Base-by-base conservation (phyloP, 2,888 invertebrate species). In the Parnassius glacialis region DNA sequence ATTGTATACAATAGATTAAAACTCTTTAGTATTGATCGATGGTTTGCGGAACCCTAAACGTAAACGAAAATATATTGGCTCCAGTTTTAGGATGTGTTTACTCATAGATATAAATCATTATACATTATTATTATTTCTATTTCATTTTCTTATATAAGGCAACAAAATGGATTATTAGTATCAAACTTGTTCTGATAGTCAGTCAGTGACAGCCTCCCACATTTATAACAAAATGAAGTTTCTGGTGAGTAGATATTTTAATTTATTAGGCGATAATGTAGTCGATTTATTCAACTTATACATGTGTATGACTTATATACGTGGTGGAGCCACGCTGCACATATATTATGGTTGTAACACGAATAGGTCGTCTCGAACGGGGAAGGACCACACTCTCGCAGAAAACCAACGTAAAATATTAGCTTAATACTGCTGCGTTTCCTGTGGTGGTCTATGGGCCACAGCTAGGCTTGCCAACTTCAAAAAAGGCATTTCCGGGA, bases 151-250 rank as follows among this genome's bases (percentile, higher is more conserved):
- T 55, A 60, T 60, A 48, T 60, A 60, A 55, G 34, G 42, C 20
- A 43, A 50, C 25, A 34, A 20, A 20, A 43, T n/a, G 2, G n/a
- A n/a, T 25, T 12, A 43, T 55, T 56, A 51, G 34, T 52, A 1
- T 57, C 20, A 20, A 20, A 20, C 2, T 20, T 20, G 20, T 20
- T 20, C n/a, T 25, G 25, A 25, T 52, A 43, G 10, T 50, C 16
- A 12, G 16, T 52, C 10, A n/a, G 25, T 59, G 59, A 65, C 65
- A 66, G 65, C 66, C 68, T 64, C 56, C 12, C 55, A 11, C 2
- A 9, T 25, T 44, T n/a, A 62, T 67, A 68, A 54, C 69, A 75
- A 67, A 61, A 86, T 85, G 85, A 85, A 80, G 69, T 63, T 78
- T 20, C 71, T 83, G 69, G 85, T 86, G 65, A 85, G 85, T 84